These are phyloP conservation scores for Peromyscus nudipes DNA, from an alignment of 2,797 vertebrate genomes.

Conservation along the genomic window DNA sequence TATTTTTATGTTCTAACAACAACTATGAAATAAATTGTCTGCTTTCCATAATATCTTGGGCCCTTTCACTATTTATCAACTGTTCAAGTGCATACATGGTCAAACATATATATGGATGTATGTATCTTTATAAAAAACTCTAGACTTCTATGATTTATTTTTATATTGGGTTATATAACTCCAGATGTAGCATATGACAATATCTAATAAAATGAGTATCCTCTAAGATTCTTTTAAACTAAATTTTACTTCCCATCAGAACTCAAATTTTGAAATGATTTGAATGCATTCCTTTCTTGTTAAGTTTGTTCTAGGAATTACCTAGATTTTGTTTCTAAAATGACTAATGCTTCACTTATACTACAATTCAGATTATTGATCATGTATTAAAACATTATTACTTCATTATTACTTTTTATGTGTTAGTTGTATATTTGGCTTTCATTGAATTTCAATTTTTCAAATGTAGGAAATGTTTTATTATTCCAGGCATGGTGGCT, in stretches of 20 bases:
- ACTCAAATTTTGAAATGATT: conserved; percentile 45
- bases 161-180: background rate
- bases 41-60: background rate
- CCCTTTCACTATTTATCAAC: background rate
- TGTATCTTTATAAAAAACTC: background rate
- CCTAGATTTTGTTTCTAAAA: conserved; percentile 35
- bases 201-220: background rate
- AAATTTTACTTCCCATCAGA: background rate
- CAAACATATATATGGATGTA: background rate
- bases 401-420: background rate
- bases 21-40: background rate
- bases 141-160: background rate
- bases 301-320: background rate
- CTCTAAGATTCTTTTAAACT: background rate
- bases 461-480: background rate
- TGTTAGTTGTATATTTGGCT: conserved; percentile 9
- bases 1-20: background rate
- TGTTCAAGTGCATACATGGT: background rate
- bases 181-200: background rate
- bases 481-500: background rate
- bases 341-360: background rate
- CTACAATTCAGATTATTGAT: background rate
- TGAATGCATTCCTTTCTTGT: background rate
- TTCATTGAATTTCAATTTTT: conserved; percentile 32
- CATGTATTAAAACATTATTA: background rate